Percentiles rank a stretch among this genome's conserved stretches.
These are phyloP conservation scores for Equus przewalskii DNA, from an alignment of 2,113 vertebrate species.

Conservation along the genomic window DNA sequence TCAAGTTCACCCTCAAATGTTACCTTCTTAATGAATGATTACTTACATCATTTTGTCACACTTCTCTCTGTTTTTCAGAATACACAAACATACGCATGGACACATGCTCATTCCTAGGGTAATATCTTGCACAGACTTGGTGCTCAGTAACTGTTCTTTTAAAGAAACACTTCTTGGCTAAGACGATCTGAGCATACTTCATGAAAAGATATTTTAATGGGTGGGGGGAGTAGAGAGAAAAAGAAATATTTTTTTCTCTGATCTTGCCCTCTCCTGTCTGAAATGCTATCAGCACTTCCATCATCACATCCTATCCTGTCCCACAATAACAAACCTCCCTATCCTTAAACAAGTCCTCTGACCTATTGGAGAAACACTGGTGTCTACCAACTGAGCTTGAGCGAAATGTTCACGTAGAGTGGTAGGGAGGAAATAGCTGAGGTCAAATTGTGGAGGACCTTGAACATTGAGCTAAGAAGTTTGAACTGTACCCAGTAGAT, in stretches of 20 bases:
- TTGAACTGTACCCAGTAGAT: background rate
- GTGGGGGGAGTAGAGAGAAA: background rate
- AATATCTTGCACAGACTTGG: background rate
- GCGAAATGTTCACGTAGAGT: background rate
- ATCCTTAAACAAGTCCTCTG: background rate
- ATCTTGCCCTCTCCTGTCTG: background rate
- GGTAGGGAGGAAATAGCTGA: background rate
- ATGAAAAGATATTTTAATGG: background rate
- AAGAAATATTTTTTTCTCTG: background rate
- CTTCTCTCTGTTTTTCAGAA: background rate
- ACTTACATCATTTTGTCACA: background rate
- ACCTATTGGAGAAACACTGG: background rate
- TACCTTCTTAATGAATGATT: background rate
- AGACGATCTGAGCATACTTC: background rate
- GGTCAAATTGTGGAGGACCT: background rate
- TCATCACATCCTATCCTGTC: background rate
- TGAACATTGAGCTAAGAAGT: background rate
- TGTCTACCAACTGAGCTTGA: background rate
- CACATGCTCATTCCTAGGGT: background rate
- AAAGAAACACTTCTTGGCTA: constrained; percentile 10
- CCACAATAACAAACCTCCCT: background rate
- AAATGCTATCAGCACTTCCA: background rate
- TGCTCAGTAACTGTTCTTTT: background rate
- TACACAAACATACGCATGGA: background rate
- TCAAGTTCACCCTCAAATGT: background rate